phyloP scores from a whole-genome alignment of 2,113 vertebrate genomes.

The Pseudois nayaur region DNA sequence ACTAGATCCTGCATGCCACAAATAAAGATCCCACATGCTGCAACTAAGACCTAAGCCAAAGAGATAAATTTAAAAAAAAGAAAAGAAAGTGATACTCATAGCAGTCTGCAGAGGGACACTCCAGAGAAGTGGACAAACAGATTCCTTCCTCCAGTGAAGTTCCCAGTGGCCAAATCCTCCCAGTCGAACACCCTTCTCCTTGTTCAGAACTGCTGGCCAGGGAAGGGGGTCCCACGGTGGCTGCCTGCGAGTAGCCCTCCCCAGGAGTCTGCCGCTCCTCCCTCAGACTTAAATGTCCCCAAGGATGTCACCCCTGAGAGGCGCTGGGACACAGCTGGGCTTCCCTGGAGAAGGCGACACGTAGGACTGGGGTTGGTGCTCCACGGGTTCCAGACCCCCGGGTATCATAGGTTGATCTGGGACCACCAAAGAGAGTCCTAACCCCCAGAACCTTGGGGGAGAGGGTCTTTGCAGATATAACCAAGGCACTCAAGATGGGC shows the following conservation, averaged over 20 bases:
- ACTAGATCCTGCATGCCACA: background rate
- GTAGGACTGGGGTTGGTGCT: background rate
- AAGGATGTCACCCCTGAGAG: background rate
- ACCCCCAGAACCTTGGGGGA: background rate
- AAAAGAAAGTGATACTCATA: background rate
- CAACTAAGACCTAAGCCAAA: background rate
- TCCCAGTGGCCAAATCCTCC: background rate
- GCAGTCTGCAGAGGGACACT: background rate
- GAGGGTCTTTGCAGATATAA: background rate
- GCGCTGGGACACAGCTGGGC: background rate
- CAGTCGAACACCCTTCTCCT: background rate
- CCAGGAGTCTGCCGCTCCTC: background rate
- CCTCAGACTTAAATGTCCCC: background rate
- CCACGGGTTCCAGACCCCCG: background rate
- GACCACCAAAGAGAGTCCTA: background rate
- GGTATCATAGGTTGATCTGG: no score
- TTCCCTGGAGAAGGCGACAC: background rate
- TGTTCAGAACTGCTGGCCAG: background rate
- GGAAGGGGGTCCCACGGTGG: no score
- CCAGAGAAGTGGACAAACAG: background rate
- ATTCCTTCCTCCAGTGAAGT: background rate
- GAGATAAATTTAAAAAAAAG: no score
- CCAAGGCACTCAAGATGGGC: background rate
- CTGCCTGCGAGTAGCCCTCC: background rate
- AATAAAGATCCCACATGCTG: background rate